Evolutionary conservation across 2,797 vertebrate genomes (phyloP), one percentile per base, ranked within the genome.

Genomic region (Petrocephalus schoutedeni): DNA sequence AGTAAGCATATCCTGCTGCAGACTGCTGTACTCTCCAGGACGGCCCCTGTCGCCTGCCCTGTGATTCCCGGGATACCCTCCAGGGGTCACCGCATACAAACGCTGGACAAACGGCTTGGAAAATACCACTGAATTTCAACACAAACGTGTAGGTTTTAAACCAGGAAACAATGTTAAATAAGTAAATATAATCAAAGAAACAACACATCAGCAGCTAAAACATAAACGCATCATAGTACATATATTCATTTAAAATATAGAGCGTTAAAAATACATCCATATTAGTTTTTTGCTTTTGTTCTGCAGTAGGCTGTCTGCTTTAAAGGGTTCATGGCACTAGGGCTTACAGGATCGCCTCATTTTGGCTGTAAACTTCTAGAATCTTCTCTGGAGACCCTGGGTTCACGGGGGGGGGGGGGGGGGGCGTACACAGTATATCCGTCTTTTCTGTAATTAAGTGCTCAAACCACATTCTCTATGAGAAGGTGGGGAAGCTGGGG

Each of bases 311-410:
- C 56, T 53, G 41, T 51, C 82, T 85, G 83, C 21, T 23, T 86
- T 85, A 67, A 56, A 88, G 61, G 84, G 9, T 58, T 86, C 19
- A 61, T 91, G 90, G 19, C 85, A 86, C 87, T 49, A 49, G 74
- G 74, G 88, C 84, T 91, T 53, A 88, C 87, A 89, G 87, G 58
- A 86, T 51, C 80, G 71, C 89, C n/a, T 80, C 41, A 49, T 49
- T 80, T 49, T 49, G 36, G 74, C 41, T 45, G 74, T 80, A 80
- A 80, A 71, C 67, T 36, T 71, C 32, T 71, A 36, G 67, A 49
- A 49, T 80, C 36, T 49, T 49, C 16, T 80, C 41, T 80, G 16
- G 74, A 49, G 7, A 80, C n/a, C 41, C 74, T 49, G 19, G 74
- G 36, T 49, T 45, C 45, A 49, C 19, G 9, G 8, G 28, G 28